phyloP scores from a whole-genome alignment of 2,797 vertebrate species.

The Kryptolebias ocellatus region DNA sequence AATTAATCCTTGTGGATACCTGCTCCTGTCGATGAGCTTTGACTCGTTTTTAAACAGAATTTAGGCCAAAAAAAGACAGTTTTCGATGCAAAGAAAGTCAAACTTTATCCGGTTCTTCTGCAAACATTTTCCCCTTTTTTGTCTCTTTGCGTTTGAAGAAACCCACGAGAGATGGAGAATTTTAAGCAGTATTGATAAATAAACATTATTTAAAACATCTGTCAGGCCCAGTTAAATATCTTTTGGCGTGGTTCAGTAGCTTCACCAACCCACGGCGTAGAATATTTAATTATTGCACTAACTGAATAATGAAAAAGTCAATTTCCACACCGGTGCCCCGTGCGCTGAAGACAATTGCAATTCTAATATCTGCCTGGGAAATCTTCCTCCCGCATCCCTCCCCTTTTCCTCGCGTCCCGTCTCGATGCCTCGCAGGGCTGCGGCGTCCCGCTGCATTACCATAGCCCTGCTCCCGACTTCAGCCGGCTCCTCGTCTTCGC shows the following conservation, averaged over 20 bases:
- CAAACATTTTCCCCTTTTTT: slow-evolving; percentile 9
- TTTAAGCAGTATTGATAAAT: slow-evolving; percentile 82
- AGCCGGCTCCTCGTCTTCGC: slow-evolving; percentile 66
- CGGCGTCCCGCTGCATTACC: slow-evolving; percentile 65
- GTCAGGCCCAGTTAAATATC: slow-evolving; percentile 83
- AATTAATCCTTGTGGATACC: too few species aligned
- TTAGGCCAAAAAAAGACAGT: background rate
- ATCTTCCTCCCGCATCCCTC: slow-evolving; percentile 58
- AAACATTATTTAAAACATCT: slow-evolving; percentile 88
- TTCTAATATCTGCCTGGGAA: slow-evolving; percentile 82
- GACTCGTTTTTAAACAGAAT: background rate
- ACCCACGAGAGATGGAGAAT: slow-evolving; percentile 65
- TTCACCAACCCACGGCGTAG: slow-evolving; percentile 81
- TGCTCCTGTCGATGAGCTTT: background rate
- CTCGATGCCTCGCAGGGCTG: slow-evolving; percentile 71
- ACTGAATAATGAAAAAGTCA: slow-evolving; percentile 87
- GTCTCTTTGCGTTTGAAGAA: slow-evolving; percentile 10
- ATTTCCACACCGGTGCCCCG: slow-evolving; percentile 77
- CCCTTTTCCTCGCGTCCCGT: slow-evolving; percentile 57
- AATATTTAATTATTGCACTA: slow-evolving; percentile 86
- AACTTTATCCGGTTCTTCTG: slow-evolving; percentile 23
- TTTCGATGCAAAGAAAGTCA: slow-evolving; percentile 1
- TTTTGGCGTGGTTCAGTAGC: slow-evolving; percentile 77
- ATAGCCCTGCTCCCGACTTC: slow-evolving; percentile 60
- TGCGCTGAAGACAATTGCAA: slow-evolving; percentile 82